Evolutionary conservation across 1,140 invertebrate species (phyloP), one percentile per base, ranked within the genome.

Genomic region (Drosophila willistoni): DNA sequence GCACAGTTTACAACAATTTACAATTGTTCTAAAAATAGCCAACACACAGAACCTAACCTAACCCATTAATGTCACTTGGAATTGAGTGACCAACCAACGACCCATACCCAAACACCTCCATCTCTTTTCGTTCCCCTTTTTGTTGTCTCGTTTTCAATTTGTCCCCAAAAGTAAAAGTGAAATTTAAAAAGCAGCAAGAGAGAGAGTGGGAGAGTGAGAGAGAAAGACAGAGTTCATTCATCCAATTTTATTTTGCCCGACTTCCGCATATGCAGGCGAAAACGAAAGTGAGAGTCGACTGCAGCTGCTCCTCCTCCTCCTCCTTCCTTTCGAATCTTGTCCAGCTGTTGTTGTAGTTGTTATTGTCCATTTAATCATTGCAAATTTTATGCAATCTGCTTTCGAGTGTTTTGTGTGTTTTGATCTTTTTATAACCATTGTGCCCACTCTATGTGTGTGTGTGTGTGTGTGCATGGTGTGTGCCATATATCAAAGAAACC

Each of bases 361-460:
- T 64, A 68, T 70, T 85, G 82, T 77, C 70, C 82, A 79, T 80
- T 87, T 79, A 86, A 86, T 86, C 83, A 86, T 79, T 87, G 79
- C 83, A 87, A 89, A 87, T 87, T 87, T 87, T 87, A 87, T 87
- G 83, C 83, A 87, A 87, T 87, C 79, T 89, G 75, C 62, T 69
- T 75, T 70, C 62, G 82, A 64, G 59, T 59, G 64, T 74, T 73
- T 54, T 66, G 36, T 65, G 36, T 65, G 25, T 76, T 73, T 70
- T 68, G 79, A 77, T 86, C 83, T 86, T 83, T 86, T 87, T 72
- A 79, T 71, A 87, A 79, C 60, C 60, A 60, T 63, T 72, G 62
- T 17, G 36, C 36, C 36, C 36, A 39, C 36, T 39, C 17, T 36
- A 9, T 29, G 36, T 44, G 6, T 0, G 19, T 29, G n/a, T 42